Evolutionary conservation across 1,140 invertebrate species (phyloP).

Genomic region (Drosophila pandora): DNA sequence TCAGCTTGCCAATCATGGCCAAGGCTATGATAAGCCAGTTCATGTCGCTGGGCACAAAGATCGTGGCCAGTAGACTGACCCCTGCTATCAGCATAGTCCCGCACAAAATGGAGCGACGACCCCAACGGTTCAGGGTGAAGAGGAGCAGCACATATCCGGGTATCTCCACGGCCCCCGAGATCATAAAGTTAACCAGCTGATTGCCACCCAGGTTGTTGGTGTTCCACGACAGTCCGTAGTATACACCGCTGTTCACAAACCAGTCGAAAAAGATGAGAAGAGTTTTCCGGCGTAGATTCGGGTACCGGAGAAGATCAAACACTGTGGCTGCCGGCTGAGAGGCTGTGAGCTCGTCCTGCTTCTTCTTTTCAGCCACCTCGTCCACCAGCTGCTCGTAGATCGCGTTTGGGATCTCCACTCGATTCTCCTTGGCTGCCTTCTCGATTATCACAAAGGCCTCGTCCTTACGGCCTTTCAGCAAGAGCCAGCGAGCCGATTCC

Average conservation of each 20-base stretch:
- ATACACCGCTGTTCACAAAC: constrained; percentile 92
- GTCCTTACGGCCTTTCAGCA: constrained; percentile 89
- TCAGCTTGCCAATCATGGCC: constrained; percentile 92
- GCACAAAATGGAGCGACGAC: constrained; percentile 88
- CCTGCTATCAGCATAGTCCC: constrained; percentile 89
- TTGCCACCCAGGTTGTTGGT: constrained; percentile 90
- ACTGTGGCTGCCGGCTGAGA: constrained; percentile 84
- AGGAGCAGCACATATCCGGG: constrained; percentile 89
- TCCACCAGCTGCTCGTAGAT: constrained; percentile 86
- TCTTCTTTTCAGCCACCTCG: constrained; percentile 80
- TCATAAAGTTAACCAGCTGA: constrained; percentile 90
- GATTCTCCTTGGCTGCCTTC: constrained; percentile 88
- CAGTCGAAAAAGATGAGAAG: constrained; percentile 91
- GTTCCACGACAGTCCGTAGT: constrained; percentile 93
- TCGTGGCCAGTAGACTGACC: constrained; percentile 86
- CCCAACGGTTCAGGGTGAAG: constrained; percentile 89
- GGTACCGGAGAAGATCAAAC: constrained; percentile 89
- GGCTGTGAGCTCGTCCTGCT: constrained; percentile 45
- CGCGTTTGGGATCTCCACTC: constrained; percentile 86
- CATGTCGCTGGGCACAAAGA: constrained; percentile 86
- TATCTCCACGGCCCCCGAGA: constrained; percentile 91
- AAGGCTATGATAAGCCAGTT: constrained; percentile 88
- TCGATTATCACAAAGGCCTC: constrained; percentile 89
- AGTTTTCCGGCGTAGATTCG: constrained; percentile 89
- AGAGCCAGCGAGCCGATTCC: constrained; percentile 92